Base-by-base conservation (phyloP, 2,797 vertebrate genomes). In the Rachycentron canadum region DNA sequence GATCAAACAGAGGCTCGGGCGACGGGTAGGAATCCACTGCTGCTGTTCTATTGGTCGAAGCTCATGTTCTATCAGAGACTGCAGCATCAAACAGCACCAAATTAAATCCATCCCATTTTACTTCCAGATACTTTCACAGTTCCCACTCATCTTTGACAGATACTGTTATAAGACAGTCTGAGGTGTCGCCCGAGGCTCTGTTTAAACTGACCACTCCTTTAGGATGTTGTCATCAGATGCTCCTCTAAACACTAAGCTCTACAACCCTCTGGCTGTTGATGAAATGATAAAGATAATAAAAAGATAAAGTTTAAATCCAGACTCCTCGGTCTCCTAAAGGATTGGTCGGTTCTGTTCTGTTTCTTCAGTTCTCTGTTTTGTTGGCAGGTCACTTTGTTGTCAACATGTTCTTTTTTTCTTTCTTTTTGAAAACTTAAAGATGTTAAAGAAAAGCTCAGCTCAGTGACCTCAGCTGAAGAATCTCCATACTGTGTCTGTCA, bases 401-500 rank as follows among this genome's bases (percentile, higher is more conserved):
- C 95, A 95, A 96, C 96, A 95, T 90, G 23, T 86, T 85, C 81
- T 23, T 53, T 52, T 71, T 62, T 40, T 69, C 80, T 69, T 43
- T 69, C 3, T 32, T 75, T 79, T 95, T 94, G 92, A 84, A 89
- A 88, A 68, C 34, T 84, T 72, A 86, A 90, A 88, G 67, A 89
- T 32, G 32, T 32, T 32, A 32, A 32, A 32, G 32, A 92, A 96
- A 97, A 91, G 93, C 95, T 96, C 94, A 97, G 96, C 96, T 95
- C 97, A 97, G 97, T 99, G 98, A 98, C 97, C 97, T 97, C 95
- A 96, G 94, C 95, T 96, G 93, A 95, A 93, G 95, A 95, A 96
- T 98, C 97, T 99, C 96, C 98, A 99, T 98, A 99, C 98, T 99
- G 98, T 99, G 98, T 98, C 96, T 93, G 92, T 89, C 72, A 86